phyloP scores from a whole-genome alignment of 2,888 invertebrate species.

The Chrysolina oricalcia region DNA sequence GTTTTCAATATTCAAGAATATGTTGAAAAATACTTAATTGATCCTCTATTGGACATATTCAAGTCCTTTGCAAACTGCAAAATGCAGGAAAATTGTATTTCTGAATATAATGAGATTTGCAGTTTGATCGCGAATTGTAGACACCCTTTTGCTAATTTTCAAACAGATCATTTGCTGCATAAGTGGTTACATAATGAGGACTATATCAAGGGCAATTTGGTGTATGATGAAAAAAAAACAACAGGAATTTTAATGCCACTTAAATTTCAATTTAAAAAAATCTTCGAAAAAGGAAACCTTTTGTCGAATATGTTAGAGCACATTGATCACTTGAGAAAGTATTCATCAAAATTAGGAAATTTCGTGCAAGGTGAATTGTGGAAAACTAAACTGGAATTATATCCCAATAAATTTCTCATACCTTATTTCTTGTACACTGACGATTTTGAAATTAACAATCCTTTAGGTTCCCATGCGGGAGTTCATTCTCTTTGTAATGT shows the following conservation, averaged over 20 bases:
- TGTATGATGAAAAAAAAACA: slow-evolving; percentile 27
- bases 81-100: slow-evolving; percentile 14
- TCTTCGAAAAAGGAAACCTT: slow-evolving; percentile 38
- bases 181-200: slow-evolving; percentile 24
- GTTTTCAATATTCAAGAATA: slow-evolving; percentile 29
- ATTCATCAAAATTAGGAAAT: slow-evolving; percentile 41
- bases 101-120: slow-evolving; percentile 23
- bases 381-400: slow-evolving; percentile 50
- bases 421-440: slow-evolving; percentile 55
- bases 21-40: slow-evolving; percentile 10
- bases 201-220: slow-evolving; percentile 16
- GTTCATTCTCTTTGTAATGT: slow-evolving; percentile 53
- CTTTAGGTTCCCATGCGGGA: slow-evolving; percentile 54
- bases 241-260: slow-evolving; percentile 68
- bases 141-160: slow-evolving; percentile 28
- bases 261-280: slow-evolving; percentile 37
- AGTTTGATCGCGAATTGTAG: slow-evolving; percentile 6
- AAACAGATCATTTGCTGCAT: slow-evolving; percentile 13
- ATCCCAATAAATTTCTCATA: slow-evolving; percentile 52
- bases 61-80: no score
- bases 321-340: slow-evolving; percentile 28
- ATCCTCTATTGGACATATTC: slow-evolving; percentile 17
- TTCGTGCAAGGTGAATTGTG: slow-evolving; percentile 56
- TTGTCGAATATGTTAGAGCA: slow-evolving; percentile 29
- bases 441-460: slow-evolving; percentile 55